Evolutionary conservation across 2,888 invertebrate genomes (phyloP).

Genomic region (Drosophila lacicola): DNA sequence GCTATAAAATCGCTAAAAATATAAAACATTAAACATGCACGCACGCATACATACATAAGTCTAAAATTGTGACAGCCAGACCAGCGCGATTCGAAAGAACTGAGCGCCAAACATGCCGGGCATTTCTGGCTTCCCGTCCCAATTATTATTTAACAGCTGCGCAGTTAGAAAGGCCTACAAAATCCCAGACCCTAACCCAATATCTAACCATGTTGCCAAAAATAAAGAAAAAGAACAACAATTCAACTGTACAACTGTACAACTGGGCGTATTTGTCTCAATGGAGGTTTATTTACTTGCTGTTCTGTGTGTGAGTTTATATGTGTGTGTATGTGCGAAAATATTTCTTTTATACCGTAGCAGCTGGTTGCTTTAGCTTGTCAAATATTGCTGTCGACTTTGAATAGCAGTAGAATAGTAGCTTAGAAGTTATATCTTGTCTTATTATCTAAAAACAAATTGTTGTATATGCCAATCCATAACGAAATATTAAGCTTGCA

Average conservation of each 20-base stretch:
- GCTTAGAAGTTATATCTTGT: neutral
- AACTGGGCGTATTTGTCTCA: conserved; percentile 26
- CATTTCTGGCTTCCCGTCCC: conserved; percentile 49
- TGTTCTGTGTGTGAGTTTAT: neutral
- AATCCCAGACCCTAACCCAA: conserved; percentile 9
- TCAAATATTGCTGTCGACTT: neutral
- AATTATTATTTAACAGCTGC: conserved; percentile 39
- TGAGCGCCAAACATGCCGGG: conserved; percentile 11
- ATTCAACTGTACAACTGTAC: neutral
- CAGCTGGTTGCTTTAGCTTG: conserved; percentile 22
- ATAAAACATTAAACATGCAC: conserved; percentile 14
- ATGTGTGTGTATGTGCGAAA: conserved; percentile 17
- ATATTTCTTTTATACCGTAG: conserved; percentile 44
- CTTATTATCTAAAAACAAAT: neutral
- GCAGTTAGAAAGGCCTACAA: conserved; percentile 21
- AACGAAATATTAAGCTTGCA: neutral
- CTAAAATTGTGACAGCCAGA: conserved; percentile 10
- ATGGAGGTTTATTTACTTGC: conserved; percentile 33
- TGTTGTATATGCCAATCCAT: neutral
- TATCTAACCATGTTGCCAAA: conserved; percentile 20
- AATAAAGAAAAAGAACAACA: neutral
- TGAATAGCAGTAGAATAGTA: neutral
- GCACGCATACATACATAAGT: neutral
- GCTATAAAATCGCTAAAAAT: conserved; percentile 45
- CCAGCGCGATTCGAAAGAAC: conserved; percentile 15